phyloP scores from a whole-genome alignment of 2,888 invertebrate species.

The Drosophila vallismaia region DNA sequence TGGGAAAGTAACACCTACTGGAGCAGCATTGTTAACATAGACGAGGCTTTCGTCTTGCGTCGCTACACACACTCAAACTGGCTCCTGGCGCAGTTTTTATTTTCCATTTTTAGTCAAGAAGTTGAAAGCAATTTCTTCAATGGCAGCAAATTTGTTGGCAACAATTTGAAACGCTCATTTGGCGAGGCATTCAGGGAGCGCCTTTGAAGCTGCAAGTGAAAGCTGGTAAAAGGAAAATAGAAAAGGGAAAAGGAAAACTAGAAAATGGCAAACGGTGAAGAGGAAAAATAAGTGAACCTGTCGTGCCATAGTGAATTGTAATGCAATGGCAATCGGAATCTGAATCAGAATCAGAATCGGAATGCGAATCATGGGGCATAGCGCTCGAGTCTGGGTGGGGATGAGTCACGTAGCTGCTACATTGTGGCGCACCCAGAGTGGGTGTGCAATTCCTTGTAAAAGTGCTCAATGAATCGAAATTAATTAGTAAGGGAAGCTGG shows the following conservation, averaged over 20 bases:
- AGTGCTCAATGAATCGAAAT: constrained; percentile 81
- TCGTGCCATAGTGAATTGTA: constrained; percentile 45
- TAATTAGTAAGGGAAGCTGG: constrained; percentile 75
- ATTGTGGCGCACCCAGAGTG: constrained; percentile 47
- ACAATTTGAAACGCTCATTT: constrained; percentile 74
- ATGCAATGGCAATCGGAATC: constrained; percentile 61
- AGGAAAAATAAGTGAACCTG: constrained; percentile 10
- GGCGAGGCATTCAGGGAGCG: constrained; percentile 58
- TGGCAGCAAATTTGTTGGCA: constrained; percentile 73
- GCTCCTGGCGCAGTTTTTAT: background rate
- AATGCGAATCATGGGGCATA: constrained; percentile 30
- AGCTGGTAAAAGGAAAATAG: constrained; percentile 28
- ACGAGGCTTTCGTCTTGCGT: constrained; percentile 33
- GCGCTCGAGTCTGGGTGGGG: constrained; percentile 18
- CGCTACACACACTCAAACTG: constrained; percentile 4
- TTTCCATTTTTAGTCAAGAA: constrained; percentile 13
- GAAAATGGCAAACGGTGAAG: constrained; percentile 9
- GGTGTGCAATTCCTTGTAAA: constrained; percentile 75
- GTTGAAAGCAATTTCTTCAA: constrained; percentile 61
- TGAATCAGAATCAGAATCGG: constrained; percentile 43
- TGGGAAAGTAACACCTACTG: constrained; percentile 28
- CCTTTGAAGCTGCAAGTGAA: constrained; percentile 60
- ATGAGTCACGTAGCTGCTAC: constrained; percentile 44
- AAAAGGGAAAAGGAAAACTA: constrained; percentile 25
- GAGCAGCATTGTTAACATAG: constrained; percentile 27